Evolutionary conservation across 2,888 invertebrate species (phyloP), one percentile per base, ranked within the genome.

Genomic region (Erebia ligea): DNA sequence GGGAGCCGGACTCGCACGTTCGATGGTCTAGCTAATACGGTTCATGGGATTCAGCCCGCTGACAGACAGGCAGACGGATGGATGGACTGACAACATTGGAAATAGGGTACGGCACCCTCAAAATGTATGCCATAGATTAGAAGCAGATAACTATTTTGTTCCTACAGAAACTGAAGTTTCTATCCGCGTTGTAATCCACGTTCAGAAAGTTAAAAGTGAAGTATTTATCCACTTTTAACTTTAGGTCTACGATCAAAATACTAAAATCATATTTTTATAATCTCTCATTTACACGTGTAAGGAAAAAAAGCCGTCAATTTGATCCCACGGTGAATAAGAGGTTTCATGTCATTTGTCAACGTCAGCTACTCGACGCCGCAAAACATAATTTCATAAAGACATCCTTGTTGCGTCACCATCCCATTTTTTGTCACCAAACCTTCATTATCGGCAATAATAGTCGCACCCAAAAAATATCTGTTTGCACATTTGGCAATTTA

Each of bases 331-430:
- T 89, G 89, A 90, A 90, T 90, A 91, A 90, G 91, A 91, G 82
- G 87, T 86, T 84, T 81, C 85, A 82, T 82, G 85, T 91, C 91
- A 90, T 92, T 91, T 91, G 88, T 92, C 91, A 91, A 90, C 83
- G 92, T 91, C 92, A 89, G 84, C 84, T 82, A 86, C 90, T 89
- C 90, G 85, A 81, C 88, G 87, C 84, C 81, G 87, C 86, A 87
- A 88, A 90, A 89, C 90, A 90, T 90, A 89, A 92, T 91, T 91
- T 86, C 91, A 70, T 91, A 91, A 90, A 91, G 90, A 91, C 88
- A 89, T 91, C 87, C 85, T 85, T 88, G 87, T 89, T 89, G 86
- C 82, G 81, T 79, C 76, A 81, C 79, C 79, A 34, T 52, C 45
- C 64, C 64, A 70, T 52, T 70, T 70, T 66, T 68, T 70, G 70